Conservation (phyloP, 2,113 vertebrate genomes). For the Antechinus flavipes region DNA sequence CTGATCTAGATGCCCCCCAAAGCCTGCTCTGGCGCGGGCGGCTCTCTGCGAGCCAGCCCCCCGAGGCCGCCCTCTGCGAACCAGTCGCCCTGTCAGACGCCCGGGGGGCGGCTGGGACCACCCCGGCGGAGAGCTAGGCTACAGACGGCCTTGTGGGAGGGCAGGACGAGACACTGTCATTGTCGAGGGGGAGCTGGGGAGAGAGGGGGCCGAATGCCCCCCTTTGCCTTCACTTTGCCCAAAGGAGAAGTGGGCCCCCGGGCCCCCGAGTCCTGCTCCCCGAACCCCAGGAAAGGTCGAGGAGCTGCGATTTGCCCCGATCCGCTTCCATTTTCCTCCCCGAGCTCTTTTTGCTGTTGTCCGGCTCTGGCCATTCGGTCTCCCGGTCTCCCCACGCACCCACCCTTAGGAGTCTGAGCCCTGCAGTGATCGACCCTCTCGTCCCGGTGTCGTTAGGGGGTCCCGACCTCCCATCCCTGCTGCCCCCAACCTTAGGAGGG, state of each 20-base stretch:
- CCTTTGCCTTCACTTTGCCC: not conserved
- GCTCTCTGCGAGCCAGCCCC: too few relatives aligned
- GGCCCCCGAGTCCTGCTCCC: not conserved
- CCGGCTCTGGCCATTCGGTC: not conserved
- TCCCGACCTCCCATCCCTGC: not conserved
- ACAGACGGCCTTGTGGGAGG: too few relatives aligned
- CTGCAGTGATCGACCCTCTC: not conserved
- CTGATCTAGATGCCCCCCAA: not conserved
- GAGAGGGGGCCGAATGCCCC: too few relatives aligned
- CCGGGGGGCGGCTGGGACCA: not conserved
- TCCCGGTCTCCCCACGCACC: not conserved
- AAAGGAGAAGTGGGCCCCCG: not conserved
- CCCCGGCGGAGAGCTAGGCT: not conserved
- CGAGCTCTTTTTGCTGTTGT: not conserved
- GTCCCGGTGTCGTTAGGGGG: not conserved
- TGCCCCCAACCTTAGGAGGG: not conserved
- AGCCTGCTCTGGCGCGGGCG: too few relatives aligned
- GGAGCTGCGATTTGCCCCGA: not conserved
- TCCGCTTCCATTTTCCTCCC: not conserved
- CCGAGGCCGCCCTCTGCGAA: too few relatives aligned
- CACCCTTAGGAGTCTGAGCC: not conserved
- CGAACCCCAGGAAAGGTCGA: not conserved
- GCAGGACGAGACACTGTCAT: not conserved
- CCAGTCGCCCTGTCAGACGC: not conserved
- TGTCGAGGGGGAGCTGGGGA: not conserved